These are phyloP conservation scores for Myodes glareolus DNA, from an alignment of 2,113 vertebrate genomes.

Conservation along the genomic window DNA sequence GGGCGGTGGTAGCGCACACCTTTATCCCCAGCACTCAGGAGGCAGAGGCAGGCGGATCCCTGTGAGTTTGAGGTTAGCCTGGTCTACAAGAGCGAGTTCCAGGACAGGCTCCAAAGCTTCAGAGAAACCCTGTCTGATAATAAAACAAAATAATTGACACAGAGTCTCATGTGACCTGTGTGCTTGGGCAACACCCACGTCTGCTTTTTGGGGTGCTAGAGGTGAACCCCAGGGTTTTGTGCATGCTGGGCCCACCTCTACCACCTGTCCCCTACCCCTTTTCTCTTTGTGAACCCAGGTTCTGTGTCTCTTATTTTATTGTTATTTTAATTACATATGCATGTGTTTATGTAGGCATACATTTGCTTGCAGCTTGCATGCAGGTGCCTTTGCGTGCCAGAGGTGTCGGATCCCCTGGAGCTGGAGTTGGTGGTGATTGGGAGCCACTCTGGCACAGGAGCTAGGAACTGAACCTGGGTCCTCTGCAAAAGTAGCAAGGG, in stretches of 20 bases:
- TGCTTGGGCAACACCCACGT: background rate
- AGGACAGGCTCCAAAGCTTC: no score
- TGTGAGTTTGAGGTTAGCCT: no score
- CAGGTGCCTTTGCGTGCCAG: background rate
- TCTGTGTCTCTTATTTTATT: background rate
- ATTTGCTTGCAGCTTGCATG: background rate
- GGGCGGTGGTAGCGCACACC: no score
- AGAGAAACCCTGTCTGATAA: no score
- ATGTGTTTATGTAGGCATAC: background rate
- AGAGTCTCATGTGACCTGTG: no score
- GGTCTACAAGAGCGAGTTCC: no score
- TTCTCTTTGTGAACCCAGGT: background rate
- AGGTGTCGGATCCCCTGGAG: background rate
- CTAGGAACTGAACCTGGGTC: background rate
- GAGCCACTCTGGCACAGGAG: background rate
- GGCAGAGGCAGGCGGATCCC: no score
- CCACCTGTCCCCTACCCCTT: background rate
- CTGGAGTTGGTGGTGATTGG: background rate
- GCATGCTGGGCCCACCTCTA: background rate
- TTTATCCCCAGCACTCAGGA: no score
- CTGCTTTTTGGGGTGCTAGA: background rate
- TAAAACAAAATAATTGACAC: no score
- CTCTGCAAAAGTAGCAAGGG: background rate
- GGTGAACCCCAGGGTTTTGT: background rate
- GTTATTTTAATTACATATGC: background rate